Base-by-base conservation (phyloP, 2,888 invertebrate species). In the Acrobasis consociella region DNA sequence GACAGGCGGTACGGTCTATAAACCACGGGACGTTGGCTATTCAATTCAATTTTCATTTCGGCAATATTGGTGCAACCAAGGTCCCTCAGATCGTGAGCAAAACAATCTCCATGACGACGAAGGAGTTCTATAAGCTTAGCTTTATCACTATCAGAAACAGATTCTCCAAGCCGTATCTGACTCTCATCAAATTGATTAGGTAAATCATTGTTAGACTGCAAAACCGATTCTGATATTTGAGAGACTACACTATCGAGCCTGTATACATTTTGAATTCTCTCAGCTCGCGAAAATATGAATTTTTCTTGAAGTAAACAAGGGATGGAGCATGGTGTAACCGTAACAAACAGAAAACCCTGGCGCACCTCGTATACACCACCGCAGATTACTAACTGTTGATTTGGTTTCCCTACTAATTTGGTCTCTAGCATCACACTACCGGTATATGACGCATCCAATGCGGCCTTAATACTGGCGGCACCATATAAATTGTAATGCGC, bases 1-100 rank as follows among this genome's bases (percentile, higher is more conserved):
- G 70, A 69, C 3, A 74, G 55, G 1, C 73, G 42, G 49, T 76
- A 73, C 0, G 73, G 74, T 0, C 72, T 39, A 58, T 72, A 75
- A 0, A 72, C 67, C 0, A 74, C 62, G 1, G 72, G 69, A 0
- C 60, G 65, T 9, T 64, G n/a, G 55, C 59, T 69, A 13, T 64
- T 70, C 0, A 72, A n/a, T n/a, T n/a, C n/a, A n/a, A n/a, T n/a
- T n/a, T n/a, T n/a, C n/a, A n/a, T n/a, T n/a, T n/a, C n/a, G 1
- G 13, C 72, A 64, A 51, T 58, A 51, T 69, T 65, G 0, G 68
- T 70, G 31, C 69, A 71, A 0, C 71, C 72, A 49, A 72, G 51
- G 0, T 68, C 67, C 1, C 52, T 37, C 2, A 71, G 49, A 15
- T 22, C 16, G 2, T 5, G n/a, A 0, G 71, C 69, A 62, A 71